phyloP scores from a whole-genome alignment of 1,140 invertebrate genomes.

The Phortica variegata region DNA sequence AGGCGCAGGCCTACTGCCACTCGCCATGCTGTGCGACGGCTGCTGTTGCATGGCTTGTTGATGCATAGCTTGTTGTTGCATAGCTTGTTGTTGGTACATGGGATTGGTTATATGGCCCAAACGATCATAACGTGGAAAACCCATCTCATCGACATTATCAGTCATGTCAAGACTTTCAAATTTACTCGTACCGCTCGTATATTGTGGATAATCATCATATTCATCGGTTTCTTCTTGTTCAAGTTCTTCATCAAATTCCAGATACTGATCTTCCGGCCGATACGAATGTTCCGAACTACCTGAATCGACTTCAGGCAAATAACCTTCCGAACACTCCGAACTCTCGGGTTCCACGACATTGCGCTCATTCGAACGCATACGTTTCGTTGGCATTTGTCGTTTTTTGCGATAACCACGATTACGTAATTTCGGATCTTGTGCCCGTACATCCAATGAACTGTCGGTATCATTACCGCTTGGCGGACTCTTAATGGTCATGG shows the following conservation, averaged over 20 bases:
- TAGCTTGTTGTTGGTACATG: slow-evolving; percentile 35
- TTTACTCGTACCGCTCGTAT: slow-evolving; percentile 36
- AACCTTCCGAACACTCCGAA: slow-evolving; percentile 67
- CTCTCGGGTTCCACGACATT: slow-evolving; percentile 63
- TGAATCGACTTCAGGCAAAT: slow-evolving; percentile 67
- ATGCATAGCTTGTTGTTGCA: not conserved
- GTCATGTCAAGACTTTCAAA: slow-evolving; percentile 65
- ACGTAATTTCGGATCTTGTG: slow-evolving; percentile 62
- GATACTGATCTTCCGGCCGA: slow-evolving; percentile 57
- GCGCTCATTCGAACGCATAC: slow-evolving; percentile 58
- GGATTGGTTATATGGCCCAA: slow-evolving; percentile 59
- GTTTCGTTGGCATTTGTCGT: slow-evolving; percentile 61
- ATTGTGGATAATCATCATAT: slow-evolving; percentile 52
- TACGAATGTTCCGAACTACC: slow-evolving; percentile 64
- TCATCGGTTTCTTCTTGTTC: slow-evolving; percentile 54
- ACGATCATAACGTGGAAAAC: slow-evolving; percentile 63
- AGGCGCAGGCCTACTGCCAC: slow-evolving; percentile 22
- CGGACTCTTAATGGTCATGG: slow-evolving; percentile 63
- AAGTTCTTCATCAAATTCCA: slow-evolving; percentile 58
- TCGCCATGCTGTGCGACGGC: not conserved
- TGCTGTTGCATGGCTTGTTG: not conserved
- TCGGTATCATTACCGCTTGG: slow-evolving; percentile 70
- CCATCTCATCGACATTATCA: slow-evolving; percentile 65
- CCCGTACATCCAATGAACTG: slow-evolving; percentile 65
- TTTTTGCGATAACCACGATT: slow-evolving; percentile 66